phyloP scores from a whole-genome alignment of 2,113 vertebrate genomes.

The Neomonachus schauinslandi region DNA sequence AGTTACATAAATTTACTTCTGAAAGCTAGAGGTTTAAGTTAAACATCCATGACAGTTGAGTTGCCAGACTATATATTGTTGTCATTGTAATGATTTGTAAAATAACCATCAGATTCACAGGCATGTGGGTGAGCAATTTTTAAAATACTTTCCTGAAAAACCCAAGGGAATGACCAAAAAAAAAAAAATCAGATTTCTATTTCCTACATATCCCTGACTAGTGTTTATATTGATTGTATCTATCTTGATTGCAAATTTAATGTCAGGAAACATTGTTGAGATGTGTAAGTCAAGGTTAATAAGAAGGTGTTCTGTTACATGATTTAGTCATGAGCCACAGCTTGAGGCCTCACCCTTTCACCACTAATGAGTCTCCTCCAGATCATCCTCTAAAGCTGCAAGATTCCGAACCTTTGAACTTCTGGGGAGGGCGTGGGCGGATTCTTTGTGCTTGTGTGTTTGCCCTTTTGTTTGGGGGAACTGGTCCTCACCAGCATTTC shows the following conservation, averaged over 20 bases:
- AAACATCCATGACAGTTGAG: conserved; percentile 9
- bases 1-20: conserved; percentile 40
- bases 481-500: conserved; percentile 45
- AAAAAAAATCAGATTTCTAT: conserved; percentile 2
- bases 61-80: neutral
- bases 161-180: neutral
- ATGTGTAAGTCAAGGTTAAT: conserved; percentile 66
- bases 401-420: conserved; percentile 55
- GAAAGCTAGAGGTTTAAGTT: conserved; percentile 37
- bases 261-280: conserved; percentile 35
- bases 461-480: conserved; percentile 55
- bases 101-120: conserved; percentile 48
- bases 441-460: conserved; percentile 22
- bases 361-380: conserved; percentile 62
- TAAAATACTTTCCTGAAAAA: conserved; percentile 31
- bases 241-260: conserved; percentile 43
- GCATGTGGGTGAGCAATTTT: neutral
- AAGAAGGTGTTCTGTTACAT: conserved; percentile 19
- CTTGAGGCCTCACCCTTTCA: conserved; percentile 9
- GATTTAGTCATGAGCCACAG: conserved; percentile 61
- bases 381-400: neutral
- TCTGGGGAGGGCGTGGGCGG: neutral
- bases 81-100: conserved; percentile 31
- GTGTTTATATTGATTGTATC: conserved; percentile 41
- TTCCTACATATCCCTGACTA: neutral